These are phyloP conservation scores for Poecilus cupreus DNA, from an alignment of 2,888 invertebrate genomes.

Conservation along the genomic window DNA sequence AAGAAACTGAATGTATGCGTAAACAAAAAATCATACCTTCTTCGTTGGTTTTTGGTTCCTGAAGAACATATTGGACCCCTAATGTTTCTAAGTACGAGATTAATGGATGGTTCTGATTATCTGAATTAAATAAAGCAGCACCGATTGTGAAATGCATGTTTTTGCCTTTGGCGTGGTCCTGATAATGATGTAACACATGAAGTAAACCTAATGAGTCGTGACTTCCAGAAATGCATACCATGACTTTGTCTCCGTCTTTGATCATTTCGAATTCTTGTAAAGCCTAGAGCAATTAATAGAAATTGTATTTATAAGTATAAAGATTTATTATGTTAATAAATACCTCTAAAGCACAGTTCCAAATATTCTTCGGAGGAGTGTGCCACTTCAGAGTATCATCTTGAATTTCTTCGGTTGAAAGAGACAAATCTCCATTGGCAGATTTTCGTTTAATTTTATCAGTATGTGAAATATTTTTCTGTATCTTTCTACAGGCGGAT, in stretches of 20 bases:
- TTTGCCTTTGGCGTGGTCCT: conserved; percentile 83
- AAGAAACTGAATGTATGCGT: conserved; percentile 1
- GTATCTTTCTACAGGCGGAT: conserved; percentile 66
- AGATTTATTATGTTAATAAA: background rate
- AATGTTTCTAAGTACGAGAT: conserved; percentile 77
- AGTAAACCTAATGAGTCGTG: conserved; percentile 89
- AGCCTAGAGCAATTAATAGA: conserved; percentile 74
- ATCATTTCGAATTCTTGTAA: conserved; percentile 90
- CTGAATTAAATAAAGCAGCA: conserved; percentile 86
- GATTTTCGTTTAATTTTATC: conserved; percentile 40
- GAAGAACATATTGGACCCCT: conserved; percentile 78
- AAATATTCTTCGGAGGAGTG: conserved; percentile 85
- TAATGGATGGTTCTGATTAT: conserved; percentile 77
- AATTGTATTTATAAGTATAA: background rate
- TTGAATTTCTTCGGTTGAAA: conserved; percentile 39
- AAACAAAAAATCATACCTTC: conserved; percentile 70
- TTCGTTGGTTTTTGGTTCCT: conserved; percentile 69
- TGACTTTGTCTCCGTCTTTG: conserved; percentile 85
- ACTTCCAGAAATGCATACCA: conserved; percentile 90
- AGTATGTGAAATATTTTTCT: conserved; percentile 62
- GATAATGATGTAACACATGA: conserved; percentile 89
- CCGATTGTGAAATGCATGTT: conserved; percentile 84
- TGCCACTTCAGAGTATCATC: conserved; percentile 77
- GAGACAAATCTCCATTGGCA: conserved; percentile 38
- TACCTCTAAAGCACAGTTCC: conserved; percentile 87